Evolutionary conservation across 23 tunicate species (phyloP), one percentile per base, ranked within the genome.

Genomic region (Phallusia fumigata): DNA sequence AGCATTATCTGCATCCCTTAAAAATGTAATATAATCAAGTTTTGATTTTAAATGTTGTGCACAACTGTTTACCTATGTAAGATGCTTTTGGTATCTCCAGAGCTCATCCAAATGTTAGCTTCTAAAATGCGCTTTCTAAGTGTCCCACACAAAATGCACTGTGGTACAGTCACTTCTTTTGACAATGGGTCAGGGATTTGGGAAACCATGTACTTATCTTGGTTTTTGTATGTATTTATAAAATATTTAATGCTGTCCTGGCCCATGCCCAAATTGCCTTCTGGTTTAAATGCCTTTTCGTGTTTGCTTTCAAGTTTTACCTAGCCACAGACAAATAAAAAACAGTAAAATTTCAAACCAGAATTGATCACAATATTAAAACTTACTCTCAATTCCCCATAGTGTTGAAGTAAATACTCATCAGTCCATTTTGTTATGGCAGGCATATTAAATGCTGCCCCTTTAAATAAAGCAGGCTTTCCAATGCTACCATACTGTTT

Each of bases 61-160:
- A 40, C 8, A 40, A 40, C 47, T 5, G 31, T 12, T 10, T 31
- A 77, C 81, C 87, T 84, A 45, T 84, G 87, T 22, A 84, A 65
- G n/a, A 84, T 44, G 32, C 87, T 84, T 5, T 53, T 76, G 0
- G 87, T 84, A 44, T 84, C 78, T 32, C 87, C 87, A 11, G 87
- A 84, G 45, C 87, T 84, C 81, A 84, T 76, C 87, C 87, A 84
- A 19, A 84, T 76, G 64, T 84, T 84, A 18, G 81, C 87, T 16
- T 84, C 87, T 0, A 84, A 33, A 32, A 84, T 84, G 33, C 81
- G 72, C 32, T 76, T 83, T 19, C 75, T 40, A n/a, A 84, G 52
- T 30, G 74, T 6, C 19, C 87, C 87, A 52, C 87, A 84, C 28
- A 84, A 52, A 19, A 84, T 32, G 73, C 82, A 76, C 47, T 49